These are phyloP conservation scores for Pandemis corylana DNA, from an alignment of 2,888 invertebrate genomes.

Conservation along the genomic window DNA sequence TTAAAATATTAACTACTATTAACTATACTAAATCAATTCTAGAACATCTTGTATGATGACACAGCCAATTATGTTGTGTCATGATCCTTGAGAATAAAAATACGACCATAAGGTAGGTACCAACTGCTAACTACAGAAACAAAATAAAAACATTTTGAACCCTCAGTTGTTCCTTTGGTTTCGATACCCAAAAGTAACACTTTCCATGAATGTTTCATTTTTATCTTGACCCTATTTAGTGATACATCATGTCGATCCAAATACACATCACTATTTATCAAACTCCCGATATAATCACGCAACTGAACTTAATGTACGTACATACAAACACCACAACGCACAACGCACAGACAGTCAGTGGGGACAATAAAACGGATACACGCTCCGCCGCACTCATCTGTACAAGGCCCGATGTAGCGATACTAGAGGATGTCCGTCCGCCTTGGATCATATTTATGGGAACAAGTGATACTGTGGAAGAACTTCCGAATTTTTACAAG, in stretches of 20 bases:
- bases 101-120: too few species aligned
- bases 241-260: background rate
- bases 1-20: too few species aligned
- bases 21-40: too few species aligned
- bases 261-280: background rate
- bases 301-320: conserved; percentile 23
- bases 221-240: too few species aligned
- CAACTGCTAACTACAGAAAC: too few species aligned
- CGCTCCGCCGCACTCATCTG: conserved; percentile 52
- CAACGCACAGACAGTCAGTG: conserved; percentile 27
- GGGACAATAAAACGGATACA: conserved; percentile 56
- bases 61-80: too few species aligned
- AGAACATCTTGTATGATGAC: too few species aligned
- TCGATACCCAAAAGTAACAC: too few species aligned
- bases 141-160: too few species aligned
- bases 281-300: conserved; percentile 9
- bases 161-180: too few species aligned
- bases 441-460: conserved; percentile 39
- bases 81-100: too few species aligned
- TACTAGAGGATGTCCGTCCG: conserved; percentile 52
- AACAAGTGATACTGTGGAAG: conserved; percentile 29
- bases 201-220: too few species aligned
- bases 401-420: conserved; percentile 47
- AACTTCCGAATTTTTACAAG: conserved; percentile 36
- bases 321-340: conserved; percentile 13